Base-by-base conservation (phyloP, 2,113 vertebrate species). In the Strigops habroptila region DNA sequence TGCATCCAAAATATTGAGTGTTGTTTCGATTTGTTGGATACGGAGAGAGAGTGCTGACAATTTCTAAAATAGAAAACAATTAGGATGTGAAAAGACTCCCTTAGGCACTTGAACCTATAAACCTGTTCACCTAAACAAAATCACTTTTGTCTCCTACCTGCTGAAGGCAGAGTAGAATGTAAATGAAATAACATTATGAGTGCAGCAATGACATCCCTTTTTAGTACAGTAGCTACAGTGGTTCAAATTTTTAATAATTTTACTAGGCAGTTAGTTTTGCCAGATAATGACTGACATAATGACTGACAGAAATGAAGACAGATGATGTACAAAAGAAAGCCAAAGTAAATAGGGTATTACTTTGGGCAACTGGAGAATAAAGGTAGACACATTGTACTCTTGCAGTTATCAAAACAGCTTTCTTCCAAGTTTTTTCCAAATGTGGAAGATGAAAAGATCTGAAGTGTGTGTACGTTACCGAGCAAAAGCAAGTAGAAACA, bases 21-120 rank as follows among this genome's bases (percentile, higher is more conserved):
- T 99, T 46, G 99, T 99, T 98, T 99, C 99, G 95, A 99, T 99
- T 94, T 99, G 99, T 53, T 99, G 99, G 89, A 99, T 99, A 87
- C 99, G 99, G 55, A 99, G 98, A 35, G 99, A 99, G 64, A 99
- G 98, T 3, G 98, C 98, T 84, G 99, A 98, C 91, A 99, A 98
- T 98, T 99, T 99, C 99, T 99, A 96, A 57, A 93, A 96, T 11
- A 95, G 83, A 96, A 96, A 93, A 89, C 77, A 93, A 81, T 57
- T 7, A 82, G 82, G 46, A 95, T 1, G 3, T 90, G 75, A 94
- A 81, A 96, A 95, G 43, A 90, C 30, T 88, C 27, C 44, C 48
- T 13, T 24, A 30, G 33, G 37, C 28, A 55, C 41, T 52, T 83
- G 49, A 9, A 62, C 46, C 31, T 46, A 82, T 17, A 71, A 75